Base-by-base conservation (phyloP, 35 echinoderm and acorn worm genomes). In the Amphiura filiformis region DNA sequence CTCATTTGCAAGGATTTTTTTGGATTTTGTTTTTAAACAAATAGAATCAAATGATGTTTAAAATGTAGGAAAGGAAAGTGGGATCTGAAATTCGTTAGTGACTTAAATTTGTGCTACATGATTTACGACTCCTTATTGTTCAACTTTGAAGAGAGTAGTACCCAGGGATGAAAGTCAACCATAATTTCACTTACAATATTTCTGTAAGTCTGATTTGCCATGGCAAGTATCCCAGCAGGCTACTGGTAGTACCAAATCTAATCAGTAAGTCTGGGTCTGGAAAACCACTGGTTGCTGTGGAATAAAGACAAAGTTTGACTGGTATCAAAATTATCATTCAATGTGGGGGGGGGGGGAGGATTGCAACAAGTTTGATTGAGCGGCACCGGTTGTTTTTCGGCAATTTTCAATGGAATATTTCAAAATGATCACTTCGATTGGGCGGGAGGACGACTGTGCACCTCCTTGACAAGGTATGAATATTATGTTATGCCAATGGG, bases 191-290 rank as follows among this genome's bases (percentile, higher is more conserved):
- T 85, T 85, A 85, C 83, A 85, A 85, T 37, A 85, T 85, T 61
- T 85, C 83, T n/a, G 83, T 65, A 35, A 85, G 83, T 37, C 83
- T 31, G 35, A 65, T 85, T 65, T 85, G 83, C 83, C 83, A 85
- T 20, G 83, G 83, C 15, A 85, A 37, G 35, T 85, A 85, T 36
- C 83, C 83, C 35, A 56, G 32, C 3, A 85, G 56, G 52, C 83
- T 85, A 37, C 64, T 35, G 17, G 52, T 85, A 0, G 44, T 56
- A 17, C 83, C 83, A 85, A 85, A 85, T 40, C 56, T 34, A 18
- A 85, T 61, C 47, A 85, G 18, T 32, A 85, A 28, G 28, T 85
- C 83, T 23, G 83, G 83, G 35, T 85, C 83, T 26, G 83, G 83
- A 34, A 85, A 85, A 65, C 83, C 83, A 32, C 35, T 85, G 17